Conservation (phyloP, 2,113 vertebrate species). For the Propithecus coquereli region DNA sequence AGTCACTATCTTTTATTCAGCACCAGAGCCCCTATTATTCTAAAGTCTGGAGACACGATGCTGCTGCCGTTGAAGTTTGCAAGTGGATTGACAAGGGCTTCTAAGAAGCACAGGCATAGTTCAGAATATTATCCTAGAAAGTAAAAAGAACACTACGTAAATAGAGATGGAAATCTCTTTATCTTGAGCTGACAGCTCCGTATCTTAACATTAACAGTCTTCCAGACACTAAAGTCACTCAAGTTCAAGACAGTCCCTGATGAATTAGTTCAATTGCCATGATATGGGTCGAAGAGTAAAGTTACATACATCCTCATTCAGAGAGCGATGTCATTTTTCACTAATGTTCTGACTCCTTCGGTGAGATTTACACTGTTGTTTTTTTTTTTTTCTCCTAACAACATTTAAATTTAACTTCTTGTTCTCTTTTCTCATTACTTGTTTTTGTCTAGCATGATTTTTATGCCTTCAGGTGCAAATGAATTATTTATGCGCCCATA, state of each 20-base stretch:
- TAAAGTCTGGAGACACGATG: background rate
- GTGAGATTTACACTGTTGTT: conserved; percentile 25
- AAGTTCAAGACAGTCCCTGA: background rate
- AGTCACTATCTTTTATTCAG: background rate
- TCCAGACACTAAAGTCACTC: background rate
- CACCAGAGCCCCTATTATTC: background rate
- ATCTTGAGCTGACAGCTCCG: conserved; percentile 12
- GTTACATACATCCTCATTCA: background rate
- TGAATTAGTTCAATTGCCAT: background rate
- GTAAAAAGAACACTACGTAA: background rate
- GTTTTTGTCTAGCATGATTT: conserved; percentile 69
- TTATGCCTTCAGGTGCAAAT: conserved; percentile 66
- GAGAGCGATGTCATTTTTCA: background rate
- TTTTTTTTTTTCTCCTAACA: background rate
- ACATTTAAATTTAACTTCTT: conserved; percentile 71
- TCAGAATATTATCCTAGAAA: background rate
- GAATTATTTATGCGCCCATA: conserved; percentile 67
- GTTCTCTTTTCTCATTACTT: conserved; percentile 61
- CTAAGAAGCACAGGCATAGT: background rate
- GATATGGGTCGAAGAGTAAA: background rate
- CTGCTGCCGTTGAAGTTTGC: background rate
- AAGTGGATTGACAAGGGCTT: background rate
- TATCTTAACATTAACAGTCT: background rate
- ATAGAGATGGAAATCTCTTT: conserved; percentile 31
- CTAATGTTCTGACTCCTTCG: conserved; percentile 31